Evolutionary conservation across 1,140 invertebrate species (phyloP).

Genomic region (Atta cephalotes): DNA sequence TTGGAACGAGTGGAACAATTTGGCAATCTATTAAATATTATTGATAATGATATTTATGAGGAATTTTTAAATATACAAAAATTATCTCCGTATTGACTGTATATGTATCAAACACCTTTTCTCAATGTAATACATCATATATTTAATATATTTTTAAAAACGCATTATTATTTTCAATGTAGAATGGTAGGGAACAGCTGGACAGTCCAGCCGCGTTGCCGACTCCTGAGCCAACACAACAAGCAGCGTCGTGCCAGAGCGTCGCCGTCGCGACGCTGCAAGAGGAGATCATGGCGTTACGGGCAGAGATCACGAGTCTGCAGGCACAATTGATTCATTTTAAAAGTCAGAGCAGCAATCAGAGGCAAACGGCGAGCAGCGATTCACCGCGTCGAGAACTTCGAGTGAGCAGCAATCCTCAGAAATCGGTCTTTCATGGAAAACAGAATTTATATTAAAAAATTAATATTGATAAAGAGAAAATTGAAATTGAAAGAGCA

Average conservation of each 20-base stretch:
- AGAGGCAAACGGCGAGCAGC: slow-evolving; percentile 71
- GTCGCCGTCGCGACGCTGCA: slow-evolving; percentile 83
- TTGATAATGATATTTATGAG: too few species aligned
- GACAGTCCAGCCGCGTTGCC: slow-evolving; percentile 81
- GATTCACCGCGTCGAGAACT: slow-evolving; percentile 79
- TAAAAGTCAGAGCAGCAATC: slow-evolving; percentile 71
- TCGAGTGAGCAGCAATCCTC: slow-evolving; percentile 65
- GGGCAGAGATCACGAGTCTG: slow-evolving; percentile 86
- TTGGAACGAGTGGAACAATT: too few species aligned
- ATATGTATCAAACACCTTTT: too few species aligned
- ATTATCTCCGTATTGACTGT: too few species aligned
- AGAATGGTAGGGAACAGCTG: slow-evolving; percentile 77
- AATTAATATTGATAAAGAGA: slow-evolving; percentile 13
- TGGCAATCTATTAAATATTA: too few species aligned
- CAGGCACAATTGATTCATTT: slow-evolving; percentile 86
- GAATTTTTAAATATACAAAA: too few species aligned
- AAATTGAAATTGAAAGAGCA: background rate
- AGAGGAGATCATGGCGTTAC: slow-evolving; percentile 87
- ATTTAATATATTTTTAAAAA: background rate
- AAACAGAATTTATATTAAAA: background rate
- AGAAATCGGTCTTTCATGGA: background rate
- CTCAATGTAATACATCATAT: background rate
- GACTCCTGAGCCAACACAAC: slow-evolving; percentile 85
- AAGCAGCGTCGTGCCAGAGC: slow-evolving; percentile 81
- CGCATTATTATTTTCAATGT: background rate